Base-by-base conservation (phyloP, 2,888 invertebrate species). In the Acanthacorydalis orientalis region DNA sequence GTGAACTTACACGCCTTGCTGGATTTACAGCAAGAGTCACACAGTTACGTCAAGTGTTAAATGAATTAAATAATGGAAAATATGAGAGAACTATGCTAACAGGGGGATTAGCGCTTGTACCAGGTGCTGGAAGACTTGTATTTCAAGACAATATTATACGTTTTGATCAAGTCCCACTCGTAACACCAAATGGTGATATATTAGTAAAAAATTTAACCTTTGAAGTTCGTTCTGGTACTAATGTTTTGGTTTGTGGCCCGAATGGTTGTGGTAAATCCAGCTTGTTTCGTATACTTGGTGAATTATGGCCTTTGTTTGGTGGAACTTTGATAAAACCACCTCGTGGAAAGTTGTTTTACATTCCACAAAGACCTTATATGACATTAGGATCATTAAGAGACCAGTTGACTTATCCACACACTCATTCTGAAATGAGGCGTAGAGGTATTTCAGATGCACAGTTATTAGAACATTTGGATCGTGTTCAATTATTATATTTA, bases 251-350 rank as follows among this genome's bases (percentile, higher is more conserved):
- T 0, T 96, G 95, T 63, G 97, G 97, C 0, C 97, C 97, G 2
- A 98, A 98, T 64, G 97, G 98, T 1, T 93, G 96, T 64, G 97
- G 97, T 43, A 98, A 98, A 67, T 92, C 92, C 47, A 96, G 95
- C 1, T 73, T 98, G 57, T 98, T 98, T 74, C 75, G 97, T 49
- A 85, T 95, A 59, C 75, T 98, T 11, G 97, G 97, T 41, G 96
- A 93, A 73, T 68, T 98, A 49, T 98, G 98, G 98, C 97, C 97
- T 1, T 73, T 92, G 49, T 96, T 93, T 74, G 90, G 91, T 23
- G 96, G 95, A 2, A 79, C 80, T 6, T 70, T 98, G 47, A 92
- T 88, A 2, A 98, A 97, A 67, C 97, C 97, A n/a, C 87, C 86
- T 0, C 79, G 84, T 50, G 89, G 90, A 15, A 93, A 96, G 62